Percentiles rank a stretch among this genome's conserved stretches.
These are phyloP conservation scores for Anguilla marmorata DNA, from an alignment of 2,797 vertebrate species.

Conservation along the genomic window DNA sequence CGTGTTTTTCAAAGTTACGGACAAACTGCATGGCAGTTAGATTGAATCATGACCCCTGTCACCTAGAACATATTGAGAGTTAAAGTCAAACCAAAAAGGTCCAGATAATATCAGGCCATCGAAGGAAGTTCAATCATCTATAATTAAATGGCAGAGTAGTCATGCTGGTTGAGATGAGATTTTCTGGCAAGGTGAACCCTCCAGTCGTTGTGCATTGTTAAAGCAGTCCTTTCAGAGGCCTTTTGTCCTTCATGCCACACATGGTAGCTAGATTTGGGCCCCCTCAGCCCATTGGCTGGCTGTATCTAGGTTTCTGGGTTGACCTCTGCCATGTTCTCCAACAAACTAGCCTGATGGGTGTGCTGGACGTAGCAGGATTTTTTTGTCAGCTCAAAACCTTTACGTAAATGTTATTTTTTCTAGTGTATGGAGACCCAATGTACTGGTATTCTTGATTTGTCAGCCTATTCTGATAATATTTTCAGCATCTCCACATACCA, in stretches of 20 bases:
- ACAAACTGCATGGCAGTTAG: neutral
- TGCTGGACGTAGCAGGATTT: neutral
- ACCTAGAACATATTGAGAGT: neutral
- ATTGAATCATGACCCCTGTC: neutral
- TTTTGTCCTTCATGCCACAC: constrained; percentile 40
- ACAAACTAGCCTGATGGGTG: neutral
- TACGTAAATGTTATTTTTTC: no score
- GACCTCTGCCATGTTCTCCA: constrained; percentile 48
- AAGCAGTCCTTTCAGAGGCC: constrained; percentile 35
- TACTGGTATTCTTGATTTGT: no score
- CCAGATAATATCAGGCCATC: constrained; percentile 52
- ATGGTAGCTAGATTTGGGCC: constrained; percentile 31
- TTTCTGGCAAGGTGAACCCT: constrained; percentile 53
- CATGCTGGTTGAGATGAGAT: constrained; percentile 35
- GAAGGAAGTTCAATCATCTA: constrained; percentile 48
- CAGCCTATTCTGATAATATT: no score
- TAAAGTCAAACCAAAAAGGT: constrained; percentile 2
- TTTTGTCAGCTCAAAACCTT: no score
- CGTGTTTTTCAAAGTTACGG: neutral
- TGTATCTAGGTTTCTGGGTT: constrained; percentile 47
- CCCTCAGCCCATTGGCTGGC: constrained; percentile 39
- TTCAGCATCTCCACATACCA: no score
- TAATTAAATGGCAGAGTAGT: constrained; percentile 51
- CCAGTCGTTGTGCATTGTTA: neutral
- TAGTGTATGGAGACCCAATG: no score